phyloP scores from a whole-genome alignment of 2,888 invertebrate genomes.

The Phlogophora meticulosa region DNA sequence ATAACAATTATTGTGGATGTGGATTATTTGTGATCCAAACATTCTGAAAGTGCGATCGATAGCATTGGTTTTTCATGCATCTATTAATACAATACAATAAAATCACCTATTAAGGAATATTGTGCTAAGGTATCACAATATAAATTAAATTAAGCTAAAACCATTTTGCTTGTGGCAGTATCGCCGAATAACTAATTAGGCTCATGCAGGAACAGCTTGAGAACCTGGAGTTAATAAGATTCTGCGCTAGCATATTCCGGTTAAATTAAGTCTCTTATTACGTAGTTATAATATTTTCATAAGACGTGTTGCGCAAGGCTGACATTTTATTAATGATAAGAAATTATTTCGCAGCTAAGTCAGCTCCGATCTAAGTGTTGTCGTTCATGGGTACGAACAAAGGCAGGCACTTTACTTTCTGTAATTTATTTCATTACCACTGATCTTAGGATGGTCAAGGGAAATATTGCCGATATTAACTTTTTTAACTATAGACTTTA shows the following conservation, averaged over 20 bases:
- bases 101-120: neutral
- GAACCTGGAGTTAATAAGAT: constrained; percentile 57
- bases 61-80: neutral
- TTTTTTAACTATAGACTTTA: too few relatives aligned
- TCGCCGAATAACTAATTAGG: constrained; percentile 60
- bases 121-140: neutral
- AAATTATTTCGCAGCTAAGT: neutral
- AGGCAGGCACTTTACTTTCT: too few relatives aligned
- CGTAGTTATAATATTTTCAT: constrained; percentile 18
- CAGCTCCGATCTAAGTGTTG: too few relatives aligned
- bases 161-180: constrained; percentile 37
- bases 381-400: too few relatives aligned
- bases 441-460: too few relatives aligned
- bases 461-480: too few relatives aligned
- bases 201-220: constrained; percentile 47
- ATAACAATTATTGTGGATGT: constrained; percentile 2
- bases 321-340: neutral
- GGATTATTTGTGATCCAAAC: neutral
- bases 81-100: neutral
- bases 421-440: too few relatives aligned
- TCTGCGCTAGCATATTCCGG: constrained; percentile 55
- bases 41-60: neutral
- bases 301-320: constrained; percentile 4
- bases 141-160: constrained; percentile 5
- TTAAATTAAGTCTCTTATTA: constrained; percentile 45